Base-by-base conservation (phyloP, 2,888 invertebrate species). In the Hypena proboscidalis region DNA sequence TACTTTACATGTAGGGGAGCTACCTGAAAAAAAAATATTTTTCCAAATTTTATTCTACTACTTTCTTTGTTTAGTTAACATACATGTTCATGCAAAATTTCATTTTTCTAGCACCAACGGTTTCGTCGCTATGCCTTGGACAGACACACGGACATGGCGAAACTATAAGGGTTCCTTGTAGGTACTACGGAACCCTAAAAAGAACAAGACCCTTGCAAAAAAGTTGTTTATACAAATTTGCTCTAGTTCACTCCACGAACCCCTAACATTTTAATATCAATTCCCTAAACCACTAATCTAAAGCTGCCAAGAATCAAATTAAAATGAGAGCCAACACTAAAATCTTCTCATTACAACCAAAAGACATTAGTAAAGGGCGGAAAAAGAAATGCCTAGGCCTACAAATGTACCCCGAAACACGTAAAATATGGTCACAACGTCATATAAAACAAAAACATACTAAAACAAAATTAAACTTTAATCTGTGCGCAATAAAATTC, bases 341-440 rank as follows among this genome's bases (percentile, higher is more conserved):
- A 82, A 80, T 77, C 80, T 77, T 81, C 81, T 85, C 83, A 88
- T 87, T 86, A 88, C 83, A 84, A 85, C 76, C 76, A 62, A 83
- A 84, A 82, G 76, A 83, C 83, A 85, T 85, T 85, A 83, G 83
- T 82, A 75, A 77, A 76, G 74, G 77, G 75, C 77, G 80, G 74
- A 68, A 83, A 86, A 86, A 87, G 80, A 83, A 86, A 83, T 78
- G 74, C 83, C 77, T 80, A 77, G 75, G 83, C 83, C 84, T 80
- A 78, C 77, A 83, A 84, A 84, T 81, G 80, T 83, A 83, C 78
- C 71, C 77, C 71, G 71, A 76, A 80, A 83, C 77, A 76, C 70
- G 66, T 60, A 42, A 49, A 52, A 47, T 43, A 35, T 32, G 17
- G 33, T 43, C 50, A 65, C 37, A 58, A 51, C 31, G 41, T 10